phyloP scores from a whole-genome alignment of 2,113 vertebrate genomes.

The Bagarius yarrelli region DNA sequence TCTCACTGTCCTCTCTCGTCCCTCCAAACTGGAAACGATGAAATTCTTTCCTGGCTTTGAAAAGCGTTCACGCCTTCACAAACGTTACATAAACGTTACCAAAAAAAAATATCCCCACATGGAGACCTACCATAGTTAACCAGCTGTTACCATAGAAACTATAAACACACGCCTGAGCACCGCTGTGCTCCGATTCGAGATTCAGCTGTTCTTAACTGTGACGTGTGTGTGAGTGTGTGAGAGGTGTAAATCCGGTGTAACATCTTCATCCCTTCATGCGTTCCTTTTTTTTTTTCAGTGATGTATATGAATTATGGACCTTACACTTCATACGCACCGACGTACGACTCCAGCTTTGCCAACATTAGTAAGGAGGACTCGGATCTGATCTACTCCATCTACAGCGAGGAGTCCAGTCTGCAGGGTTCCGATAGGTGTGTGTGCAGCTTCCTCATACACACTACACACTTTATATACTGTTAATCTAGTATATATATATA shows the following conservation, averaged over 20 bases:
- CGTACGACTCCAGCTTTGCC: slow-evolving; percentile 93
- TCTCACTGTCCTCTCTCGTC: background rate
- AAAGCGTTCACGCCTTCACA: background rate
- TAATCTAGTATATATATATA: too few species aligned
- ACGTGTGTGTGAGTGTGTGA: background rate
- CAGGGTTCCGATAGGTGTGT: slow-evolving; percentile 83
- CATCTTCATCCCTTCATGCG: background rate
- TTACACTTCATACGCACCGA: slow-evolving; percentile 89
- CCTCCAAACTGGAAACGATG: background rate
- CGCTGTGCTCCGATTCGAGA: background rate
- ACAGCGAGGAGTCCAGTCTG: slow-evolving; percentile 84
- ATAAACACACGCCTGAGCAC: background rate
- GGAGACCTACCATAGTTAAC: too few species aligned
- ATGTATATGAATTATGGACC: slow-evolving; percentile 93
- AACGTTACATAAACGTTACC: background rate
- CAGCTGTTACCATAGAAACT: background rate
- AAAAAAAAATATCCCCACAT: background rate
- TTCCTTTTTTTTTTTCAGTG: slow-evolving; percentile 68
- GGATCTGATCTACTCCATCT: slow-evolving; percentile 86
- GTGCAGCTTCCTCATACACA: too few species aligned
- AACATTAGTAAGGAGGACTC: slow-evolving; percentile 96
- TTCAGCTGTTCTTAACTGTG: background rate
- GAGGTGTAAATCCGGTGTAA: background rate
- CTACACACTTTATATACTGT: too few species aligned
- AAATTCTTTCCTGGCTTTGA: background rate